phyloP scores from a whole-genome alignment of 2,888 invertebrate genomes.

The Acholoe squamosa region DNA sequence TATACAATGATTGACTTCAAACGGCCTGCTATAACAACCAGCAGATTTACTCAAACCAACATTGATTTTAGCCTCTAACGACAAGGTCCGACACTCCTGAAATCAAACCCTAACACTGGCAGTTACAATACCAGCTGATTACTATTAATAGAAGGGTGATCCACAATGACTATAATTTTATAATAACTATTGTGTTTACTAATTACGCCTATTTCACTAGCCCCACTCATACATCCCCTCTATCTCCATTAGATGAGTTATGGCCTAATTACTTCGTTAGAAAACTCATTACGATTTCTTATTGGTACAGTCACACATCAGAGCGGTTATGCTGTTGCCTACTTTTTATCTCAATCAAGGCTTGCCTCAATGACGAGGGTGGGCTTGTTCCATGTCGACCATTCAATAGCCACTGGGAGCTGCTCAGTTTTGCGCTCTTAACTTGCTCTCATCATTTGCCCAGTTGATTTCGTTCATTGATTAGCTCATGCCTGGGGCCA shows the following conservation, averaged over 20 bases:
- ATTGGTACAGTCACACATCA: background rate
- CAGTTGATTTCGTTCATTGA: background rate
- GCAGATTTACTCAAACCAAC: too few relatives aligned
- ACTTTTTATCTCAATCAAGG: background rate
- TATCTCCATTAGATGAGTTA: background rate
- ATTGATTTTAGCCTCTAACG: too few relatives aligned
- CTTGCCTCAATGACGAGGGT: background rate
- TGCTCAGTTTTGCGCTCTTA: background rate
- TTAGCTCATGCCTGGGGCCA: background rate
- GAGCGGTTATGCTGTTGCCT: background rate
- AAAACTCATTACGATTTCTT: constrained; percentile 11
- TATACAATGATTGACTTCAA: too few relatives aligned
- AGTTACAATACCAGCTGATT: too few relatives aligned
- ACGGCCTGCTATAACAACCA: too few relatives aligned
- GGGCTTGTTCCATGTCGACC: background rate
- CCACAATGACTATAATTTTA: too few relatives aligned
- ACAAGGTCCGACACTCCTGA: too few relatives aligned
- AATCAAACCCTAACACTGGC: too few relatives aligned
- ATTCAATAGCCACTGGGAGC: background rate
- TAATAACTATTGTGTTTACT: too few relatives aligned
- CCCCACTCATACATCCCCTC: too few relatives aligned
- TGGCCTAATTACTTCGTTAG: constrained; percentile 17
- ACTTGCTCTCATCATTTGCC: background rate
- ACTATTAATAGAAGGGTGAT: too few relatives aligned
- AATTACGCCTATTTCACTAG: too few relatives aligned